Base-by-base conservation (phyloP, 2,113 vertebrate genomes). In the Oplegnathus fasciatus region DNA sequence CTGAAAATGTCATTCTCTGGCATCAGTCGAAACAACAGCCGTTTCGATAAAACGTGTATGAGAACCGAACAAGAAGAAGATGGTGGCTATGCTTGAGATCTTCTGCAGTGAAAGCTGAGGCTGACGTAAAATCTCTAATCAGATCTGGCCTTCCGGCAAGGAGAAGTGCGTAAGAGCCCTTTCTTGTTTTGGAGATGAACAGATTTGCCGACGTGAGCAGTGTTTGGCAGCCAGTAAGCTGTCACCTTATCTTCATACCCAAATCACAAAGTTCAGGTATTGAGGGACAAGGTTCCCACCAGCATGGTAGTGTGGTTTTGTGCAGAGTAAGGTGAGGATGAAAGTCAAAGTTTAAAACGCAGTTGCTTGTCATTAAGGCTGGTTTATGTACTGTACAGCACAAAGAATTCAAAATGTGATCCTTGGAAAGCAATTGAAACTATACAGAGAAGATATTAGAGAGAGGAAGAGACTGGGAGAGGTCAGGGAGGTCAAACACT, bases 171-270 rank as follows among this genome's bases (percentile, higher is more conserved):
- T 79, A 87, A 85, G 30, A 89, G 75, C n/a, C 37, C 44, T 68
- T 66, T 74, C 72, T 87, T 92, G 87, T 92, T 91, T 83, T 68
- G 57, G 30, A 84, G 86, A 91, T 82, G 73, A 22, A 64, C 68
- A 55, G 84, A 87, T 91, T 74, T 82, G 66, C 54, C 32, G 55
- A 68, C 26, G 40, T 75, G 72, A 54, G 82, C 79, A 13, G 14
- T 13, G n/a, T 58, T 72, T 73, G 17, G 34, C 44, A 65, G 34
- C 80, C 80, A 80, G 50, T 11, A 32, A 78, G 37, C 68, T 90
- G 73, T 70, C 81, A 37, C 32, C 37, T 88, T 80, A 86, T 89
- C 89, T 72, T 61, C 26, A 34, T 14, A 75, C 61, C 50, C 24
- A 76, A 65, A 78, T 87, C 67, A 61, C 30, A 68, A 28, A 75